Evolutionary conservation across 1,140 invertebrate genomes (phyloP).

Genomic region (Triops cancriformis): DNA sequence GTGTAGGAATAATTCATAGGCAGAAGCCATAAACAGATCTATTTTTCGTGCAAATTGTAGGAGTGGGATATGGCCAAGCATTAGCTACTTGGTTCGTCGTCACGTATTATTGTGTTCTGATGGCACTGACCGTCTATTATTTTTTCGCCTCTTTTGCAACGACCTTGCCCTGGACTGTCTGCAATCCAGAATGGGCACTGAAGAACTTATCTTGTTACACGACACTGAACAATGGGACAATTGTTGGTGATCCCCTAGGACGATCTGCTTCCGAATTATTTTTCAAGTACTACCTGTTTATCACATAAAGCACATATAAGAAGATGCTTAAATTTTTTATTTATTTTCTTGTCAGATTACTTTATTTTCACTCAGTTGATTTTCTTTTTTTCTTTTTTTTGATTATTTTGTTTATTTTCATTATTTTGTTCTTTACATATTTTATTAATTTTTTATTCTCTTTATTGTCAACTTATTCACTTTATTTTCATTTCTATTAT

Average conservation of each 20-base stretch:
- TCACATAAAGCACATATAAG: too few species aligned
- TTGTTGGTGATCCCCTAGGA: neutral
- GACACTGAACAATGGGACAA: neutral
- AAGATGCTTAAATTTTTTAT: too few species aligned
- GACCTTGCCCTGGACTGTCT: constrained; percentile 38
- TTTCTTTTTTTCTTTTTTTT: too few species aligned
- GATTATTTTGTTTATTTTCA: neutral
- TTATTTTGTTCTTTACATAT: neutral
- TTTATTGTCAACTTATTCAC: too few species aligned
- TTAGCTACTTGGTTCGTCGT: constrained; percentile 36
- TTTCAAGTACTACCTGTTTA: constrained; percentile 19
- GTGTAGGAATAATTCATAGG: neutral
- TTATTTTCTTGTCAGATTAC: too few species aligned
- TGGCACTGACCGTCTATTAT: constrained; percentile 41
- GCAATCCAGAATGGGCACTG: constrained; percentile 34
- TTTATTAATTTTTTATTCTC: constrained; percentile 14
- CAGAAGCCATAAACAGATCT: neutral
- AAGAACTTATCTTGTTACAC: constrained; percentile 4
- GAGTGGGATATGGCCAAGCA: constrained; percentile 41
- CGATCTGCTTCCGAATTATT: constrained; percentile 20
- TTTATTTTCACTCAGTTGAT: too few species aligned
- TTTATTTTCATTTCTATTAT: too few species aligned
- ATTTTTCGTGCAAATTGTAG: constrained; percentile 31
- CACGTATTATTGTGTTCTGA: constrained; percentile 40
- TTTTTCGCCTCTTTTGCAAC: constrained; percentile 38